Evolutionary conservation across 2,797 vertebrate species (phyloP).

Genomic region (Pelochelys cantorii): DNA sequence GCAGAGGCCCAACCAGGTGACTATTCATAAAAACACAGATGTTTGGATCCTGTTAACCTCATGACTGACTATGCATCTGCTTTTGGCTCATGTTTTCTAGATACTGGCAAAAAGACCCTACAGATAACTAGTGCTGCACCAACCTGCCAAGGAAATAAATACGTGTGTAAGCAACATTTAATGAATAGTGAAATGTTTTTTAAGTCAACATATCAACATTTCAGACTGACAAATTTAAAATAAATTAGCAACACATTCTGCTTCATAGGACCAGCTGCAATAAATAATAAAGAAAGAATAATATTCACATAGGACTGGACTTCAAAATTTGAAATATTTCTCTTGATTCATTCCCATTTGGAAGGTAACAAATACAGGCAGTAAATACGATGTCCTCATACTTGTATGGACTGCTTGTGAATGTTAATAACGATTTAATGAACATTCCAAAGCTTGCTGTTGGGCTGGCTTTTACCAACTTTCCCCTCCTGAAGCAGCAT

Average conservation of each 20-base stretch:
- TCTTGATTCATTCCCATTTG: background rate
- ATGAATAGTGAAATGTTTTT: background rate
- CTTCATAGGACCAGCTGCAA: background rate
- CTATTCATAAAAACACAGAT: background rate
- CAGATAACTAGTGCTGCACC: background rate
- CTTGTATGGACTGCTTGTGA: background rate
- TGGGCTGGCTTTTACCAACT: background rate
- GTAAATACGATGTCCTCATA: background rate
- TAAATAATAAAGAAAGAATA: background rate
- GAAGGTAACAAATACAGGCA: background rate
- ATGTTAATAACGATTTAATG: background rate
- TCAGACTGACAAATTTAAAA: background rate
- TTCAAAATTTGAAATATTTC: background rate
- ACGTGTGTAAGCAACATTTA: background rate
- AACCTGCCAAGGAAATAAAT: background rate
- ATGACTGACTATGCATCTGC: background rate
- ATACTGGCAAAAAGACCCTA: background rate
- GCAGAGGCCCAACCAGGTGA: background rate
- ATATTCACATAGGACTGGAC: background rate
- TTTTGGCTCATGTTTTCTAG: background rate
- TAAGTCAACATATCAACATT: background rate
- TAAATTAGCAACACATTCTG: background rate
- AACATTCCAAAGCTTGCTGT: background rate
- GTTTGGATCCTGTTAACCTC: background rate
- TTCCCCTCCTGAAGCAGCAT: conserved; percentile 20